Conservation (phyloP, 2,797 vertebrate species). For the Phataginus tetradactyla region DNA sequence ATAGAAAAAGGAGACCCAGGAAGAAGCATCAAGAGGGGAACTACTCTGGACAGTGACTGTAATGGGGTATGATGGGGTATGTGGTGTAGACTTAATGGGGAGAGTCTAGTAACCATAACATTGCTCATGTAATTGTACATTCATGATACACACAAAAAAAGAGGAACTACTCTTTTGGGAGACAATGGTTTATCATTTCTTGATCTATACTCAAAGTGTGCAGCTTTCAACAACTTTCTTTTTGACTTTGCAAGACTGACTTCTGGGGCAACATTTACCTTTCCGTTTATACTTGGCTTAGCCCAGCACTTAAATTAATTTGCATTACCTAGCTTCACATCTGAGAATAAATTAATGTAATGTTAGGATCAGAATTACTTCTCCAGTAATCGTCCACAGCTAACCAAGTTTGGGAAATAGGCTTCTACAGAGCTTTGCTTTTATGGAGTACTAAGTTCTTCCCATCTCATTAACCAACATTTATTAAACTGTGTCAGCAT, state of each 20-base stretch:
- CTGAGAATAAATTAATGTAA: not conserved
- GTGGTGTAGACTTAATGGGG: no score
- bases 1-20: not conserved
- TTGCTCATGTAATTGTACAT: no score
- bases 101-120: no score
- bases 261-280: not conserved
- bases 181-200: not conserved
- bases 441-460: not conserved
- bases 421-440: not conserved
- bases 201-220: not conserved
- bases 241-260: not conserved
- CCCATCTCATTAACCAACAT: not conserved
- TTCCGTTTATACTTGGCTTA: not conserved
- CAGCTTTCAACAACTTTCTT: not conserved
- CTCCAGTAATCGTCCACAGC: not conserved
- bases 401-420: not conserved
- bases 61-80: no score
- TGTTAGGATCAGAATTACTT: constrained; percentile 26
- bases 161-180: not conserved
- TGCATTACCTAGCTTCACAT: not conserved
- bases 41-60: not conserved
- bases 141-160: no score
- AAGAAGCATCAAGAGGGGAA: not conserved
- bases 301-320: not conserved
- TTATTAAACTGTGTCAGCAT: constrained; percentile 33